Percentiles rank a stretch among this genome's conserved stretches.
phyloP scores from a whole-genome alignment of 2,797 vertebrate genomes.

The Labeo calbasu region DNA sequence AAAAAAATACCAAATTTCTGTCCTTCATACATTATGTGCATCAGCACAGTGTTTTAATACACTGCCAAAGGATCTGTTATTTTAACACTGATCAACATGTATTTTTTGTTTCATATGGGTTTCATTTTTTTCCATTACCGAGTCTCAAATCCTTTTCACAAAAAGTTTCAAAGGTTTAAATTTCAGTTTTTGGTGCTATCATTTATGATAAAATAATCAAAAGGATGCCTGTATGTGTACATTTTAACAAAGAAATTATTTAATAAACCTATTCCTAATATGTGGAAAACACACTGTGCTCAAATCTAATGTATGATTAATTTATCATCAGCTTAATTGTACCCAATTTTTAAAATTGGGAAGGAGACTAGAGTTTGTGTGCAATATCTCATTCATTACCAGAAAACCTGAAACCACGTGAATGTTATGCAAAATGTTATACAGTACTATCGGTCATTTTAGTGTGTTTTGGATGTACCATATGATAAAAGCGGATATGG shows the following conservation, averaged over 20 bases:
- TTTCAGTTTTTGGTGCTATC: constrained; percentile 76
- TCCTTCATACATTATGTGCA: background rate
- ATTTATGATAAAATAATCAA: constrained; percentile 65
- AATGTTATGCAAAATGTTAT: background rate
- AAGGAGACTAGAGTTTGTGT: background rate
- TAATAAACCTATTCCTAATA: constrained; percentile 29
- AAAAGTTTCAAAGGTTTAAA: constrained; percentile 57
- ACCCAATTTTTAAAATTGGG: background rate
- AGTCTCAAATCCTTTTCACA: constrained; percentile 46
- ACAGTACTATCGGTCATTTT: background rate
- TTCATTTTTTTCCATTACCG: constrained; percentile 49
- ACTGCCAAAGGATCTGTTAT: constrained; percentile 36
- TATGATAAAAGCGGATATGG: background rate
- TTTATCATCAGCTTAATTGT: background rate
- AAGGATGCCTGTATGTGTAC: constrained; percentile 77
- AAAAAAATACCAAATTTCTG: background rate
- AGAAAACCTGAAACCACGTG: background rate
- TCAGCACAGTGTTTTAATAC: background rate
- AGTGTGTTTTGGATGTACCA: background rate
- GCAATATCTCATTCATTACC: background rate
- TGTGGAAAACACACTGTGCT: background rate
- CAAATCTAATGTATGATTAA: background rate
- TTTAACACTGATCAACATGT: constrained; percentile 2
- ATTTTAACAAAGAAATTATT: constrained; percentile 77
- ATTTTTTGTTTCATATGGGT: background rate